phyloP scores from a whole-genome alignment of 2,888 invertebrate species.

The Drosophila niveifrons region DNA sequence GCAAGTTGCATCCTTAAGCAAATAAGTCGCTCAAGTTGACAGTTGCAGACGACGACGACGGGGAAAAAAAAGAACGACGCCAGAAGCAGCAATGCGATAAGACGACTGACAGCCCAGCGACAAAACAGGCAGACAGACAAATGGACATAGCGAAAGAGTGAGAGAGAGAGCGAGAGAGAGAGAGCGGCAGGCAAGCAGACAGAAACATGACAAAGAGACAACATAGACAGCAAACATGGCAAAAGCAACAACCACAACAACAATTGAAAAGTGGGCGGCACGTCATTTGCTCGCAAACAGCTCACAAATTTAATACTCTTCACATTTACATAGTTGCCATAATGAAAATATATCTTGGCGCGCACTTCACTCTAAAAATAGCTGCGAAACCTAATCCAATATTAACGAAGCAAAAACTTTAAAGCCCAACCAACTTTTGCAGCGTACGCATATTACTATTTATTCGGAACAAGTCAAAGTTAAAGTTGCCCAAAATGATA shows the following conservation, averaged over 20 bases:
- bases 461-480: too few species aligned
- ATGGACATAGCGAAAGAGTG: constrained; percentile 3
- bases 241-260: too few species aligned
- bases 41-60: constrained; percentile 30
- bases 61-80: constrained; percentile 25
- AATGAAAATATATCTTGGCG: constrained; percentile 1
- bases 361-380: background rate
- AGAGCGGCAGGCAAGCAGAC: constrained; percentile 1
- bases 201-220: constrained; percentile 31
- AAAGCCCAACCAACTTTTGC: constrained; percentile 1
- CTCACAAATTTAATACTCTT: constrained; percentile 19
- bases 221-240: constrained; percentile 28
- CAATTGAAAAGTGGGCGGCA: constrained; percentile 6
- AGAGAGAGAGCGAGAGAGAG: constrained; percentile 1
- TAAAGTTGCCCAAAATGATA: too few species aligned
- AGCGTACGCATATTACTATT: background rate
- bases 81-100: constrained; percentile 29
- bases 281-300: constrained; percentile 1
- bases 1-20: constrained; percentile 62
- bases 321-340: background rate
- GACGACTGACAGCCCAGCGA: constrained; percentile 30
- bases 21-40: constrained; percentile 65
- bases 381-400: constrained; percentile 1
- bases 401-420: background rate
- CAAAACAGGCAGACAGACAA: constrained; percentile 11